Percentiles rank a stretch among this genome's conserved stretches.
Conservation (phyloP, 2,797 vertebrate species). For the Geotrypetes seraphini region DNA sequence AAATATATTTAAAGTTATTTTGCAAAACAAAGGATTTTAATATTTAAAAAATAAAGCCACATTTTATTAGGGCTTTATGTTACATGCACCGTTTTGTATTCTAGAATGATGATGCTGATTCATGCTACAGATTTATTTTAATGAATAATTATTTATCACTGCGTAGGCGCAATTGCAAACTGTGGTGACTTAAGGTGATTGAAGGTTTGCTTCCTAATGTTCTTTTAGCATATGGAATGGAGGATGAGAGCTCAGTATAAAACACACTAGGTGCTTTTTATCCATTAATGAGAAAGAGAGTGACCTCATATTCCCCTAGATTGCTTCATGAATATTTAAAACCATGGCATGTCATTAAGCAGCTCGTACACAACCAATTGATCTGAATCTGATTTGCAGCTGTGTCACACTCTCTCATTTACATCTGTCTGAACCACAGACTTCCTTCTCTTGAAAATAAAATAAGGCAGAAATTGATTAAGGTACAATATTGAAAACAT, state of each 20-base stretch:
- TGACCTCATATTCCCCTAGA: constrained; percentile 15
- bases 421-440: constrained; percentile 15
- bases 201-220: constrained; percentile 11
- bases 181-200: constrained; percentile 9
- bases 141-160: background rate
- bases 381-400: constrained; percentile 29
- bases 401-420: constrained; percentile 25
- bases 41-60: too few species aligned
- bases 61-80: background rate
- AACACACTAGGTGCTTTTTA: constrained; percentile 13
- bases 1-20: too few species aligned
- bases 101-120: too few species aligned
- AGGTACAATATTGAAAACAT: constrained; percentile 17
- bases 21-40: too few species aligned
- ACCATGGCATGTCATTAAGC: constrained; percentile 27
- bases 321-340: constrained; percentile 47
- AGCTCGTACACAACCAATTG: constrained; percentile 26
- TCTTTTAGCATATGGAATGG: constrained; percentile 14
- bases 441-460: constrained; percentile 12
- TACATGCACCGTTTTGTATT: too few species aligned
- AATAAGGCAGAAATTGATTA: constrained; percentile 4
- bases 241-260: constrained; percentile 21
- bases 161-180: constrained; percentile 1
- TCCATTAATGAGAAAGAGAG: constrained; percentile 21
- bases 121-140: too few species aligned